Percentiles rank a stretch among this genome's conserved stretches.
phyloP scores from a whole-genome alignment of 2,888 invertebrate species.

The Thyatira batis region DNA sequence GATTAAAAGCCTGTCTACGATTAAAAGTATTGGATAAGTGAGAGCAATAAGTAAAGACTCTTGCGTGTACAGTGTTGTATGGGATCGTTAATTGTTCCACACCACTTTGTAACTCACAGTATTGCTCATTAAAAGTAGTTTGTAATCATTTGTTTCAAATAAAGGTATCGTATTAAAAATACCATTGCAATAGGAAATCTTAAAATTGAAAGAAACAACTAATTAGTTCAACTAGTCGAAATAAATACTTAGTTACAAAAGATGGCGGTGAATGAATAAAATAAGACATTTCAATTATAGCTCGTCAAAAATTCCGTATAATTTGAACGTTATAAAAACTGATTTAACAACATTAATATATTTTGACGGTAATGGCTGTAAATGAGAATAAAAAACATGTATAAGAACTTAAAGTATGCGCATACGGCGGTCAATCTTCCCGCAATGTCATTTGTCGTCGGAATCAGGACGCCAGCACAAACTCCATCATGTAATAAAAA shows the following conservation, averaged over 20 bases:
- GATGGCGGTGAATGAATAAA: neutral
- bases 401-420: constrained; percentile 37
- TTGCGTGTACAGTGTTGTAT: neutral
- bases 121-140: neutral
- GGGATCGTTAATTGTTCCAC: neutral
- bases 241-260: neutral
- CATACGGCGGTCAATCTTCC: constrained; percentile 50
- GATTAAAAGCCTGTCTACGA: constrained; percentile 14
- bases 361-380: constrained; percentile 14
- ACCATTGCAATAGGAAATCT: no score
- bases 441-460: constrained; percentile 56
- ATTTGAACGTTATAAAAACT: constrained; percentile 23
- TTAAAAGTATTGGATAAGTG: neutral
- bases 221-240: no score
- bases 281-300: constrained; percentile 4
- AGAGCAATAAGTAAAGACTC: neutral
- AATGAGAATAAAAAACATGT: constrained; percentile 33
- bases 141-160: neutral
- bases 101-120: neutral
- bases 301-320: constrained; percentile 16
- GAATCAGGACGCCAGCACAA: constrained; percentile 30
- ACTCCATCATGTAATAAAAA: constrained; percentile 17
- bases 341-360: constrained; percentile 21
- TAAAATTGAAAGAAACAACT: no score
- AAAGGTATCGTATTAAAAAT: no score